Conservation (phyloP, 2,888 invertebrate genomes). For the Calameuta idolon region DNA sequence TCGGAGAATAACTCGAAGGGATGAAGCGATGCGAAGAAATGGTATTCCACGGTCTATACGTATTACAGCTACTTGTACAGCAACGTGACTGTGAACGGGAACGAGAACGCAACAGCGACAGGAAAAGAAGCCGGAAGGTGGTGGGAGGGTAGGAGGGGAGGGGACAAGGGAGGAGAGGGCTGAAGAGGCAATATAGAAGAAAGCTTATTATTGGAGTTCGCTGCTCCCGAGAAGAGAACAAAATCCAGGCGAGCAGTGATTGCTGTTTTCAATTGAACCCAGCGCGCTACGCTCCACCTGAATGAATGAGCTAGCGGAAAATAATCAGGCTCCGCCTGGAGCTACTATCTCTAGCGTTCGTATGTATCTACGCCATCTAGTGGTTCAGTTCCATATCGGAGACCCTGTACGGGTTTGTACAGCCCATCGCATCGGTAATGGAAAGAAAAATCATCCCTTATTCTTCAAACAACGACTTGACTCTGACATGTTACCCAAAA, state of each 20-base stretch:
- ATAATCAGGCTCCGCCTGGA: slow-evolving; percentile 66
- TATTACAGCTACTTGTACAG: no score
- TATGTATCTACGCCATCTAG: slow-evolving; percentile 32
- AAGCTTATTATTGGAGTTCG: slow-evolving; percentile 68
- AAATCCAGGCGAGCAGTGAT: slow-evolving; percentile 67
- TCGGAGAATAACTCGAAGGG: no score
- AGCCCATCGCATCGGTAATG: neutral
- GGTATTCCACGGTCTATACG: no score
- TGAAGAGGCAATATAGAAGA: slow-evolving; percentile 68
- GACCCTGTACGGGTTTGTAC: neutral
- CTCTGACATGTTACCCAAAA: no score
- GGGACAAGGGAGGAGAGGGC: slow-evolving; percentile 33
- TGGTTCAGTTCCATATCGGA: slow-evolving; percentile 8
- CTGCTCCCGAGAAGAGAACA: slow-evolving; percentile 61
- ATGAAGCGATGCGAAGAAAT: no score
- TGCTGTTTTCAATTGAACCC: slow-evolving; percentile 68
- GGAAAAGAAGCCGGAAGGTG: slow-evolving; percentile 2
- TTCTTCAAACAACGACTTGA: no score
- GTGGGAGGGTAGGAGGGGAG: slow-evolving; percentile 20
- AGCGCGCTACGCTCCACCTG: slow-evolving; percentile 58
- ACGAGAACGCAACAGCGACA: slow-evolving; percentile 12
- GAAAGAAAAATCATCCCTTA: neutral
- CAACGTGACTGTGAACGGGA: slow-evolving; percentile 3
- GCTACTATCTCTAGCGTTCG: slow-evolving; percentile 59
- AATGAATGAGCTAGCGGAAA: slow-evolving; percentile 67